Percentiles rank a stretch among this genome's conserved stretches.
phyloP scores from a whole-genome alignment of 1,140 invertebrate genomes.

The Tribolium madens region DNA sequence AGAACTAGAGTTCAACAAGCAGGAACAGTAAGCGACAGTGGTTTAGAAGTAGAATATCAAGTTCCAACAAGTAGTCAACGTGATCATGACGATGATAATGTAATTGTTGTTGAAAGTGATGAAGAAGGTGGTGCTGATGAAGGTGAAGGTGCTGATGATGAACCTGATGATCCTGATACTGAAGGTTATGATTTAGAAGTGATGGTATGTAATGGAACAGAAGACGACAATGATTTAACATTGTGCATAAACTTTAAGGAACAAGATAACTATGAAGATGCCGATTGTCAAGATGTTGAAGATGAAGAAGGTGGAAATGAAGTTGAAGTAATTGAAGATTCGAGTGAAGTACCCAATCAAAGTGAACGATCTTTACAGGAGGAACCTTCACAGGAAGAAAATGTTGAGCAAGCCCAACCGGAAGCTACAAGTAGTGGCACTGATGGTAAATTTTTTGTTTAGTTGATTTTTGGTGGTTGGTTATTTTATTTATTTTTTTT shows the following conservation, averaged over 20 bases:
- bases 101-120: slow-evolving; percentile 80
- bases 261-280: slow-evolving; percentile 65
- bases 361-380: slow-evolving; percentile 61
- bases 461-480: slow-evolving; percentile 18
- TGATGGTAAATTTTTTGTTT: slow-evolving; percentile 60
- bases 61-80: slow-evolving; percentile 86
- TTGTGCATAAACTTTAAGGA: slow-evolving; percentile 53
- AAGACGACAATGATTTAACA: slow-evolving; percentile 17
- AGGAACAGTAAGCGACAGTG: slow-evolving; percentile 68
- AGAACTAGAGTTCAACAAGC: slow-evolving; percentile 63
- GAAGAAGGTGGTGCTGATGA: slow-evolving; percentile 69
- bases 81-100: slow-evolving; percentile 79
- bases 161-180: slow-evolving; percentile 63
- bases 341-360: slow-evolving; percentile 73
- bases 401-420: slow-evolving; percentile 65
- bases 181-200: slow-evolving; percentile 65
- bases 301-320: slow-evolving; percentile 73
- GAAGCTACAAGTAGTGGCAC: slow-evolving; percentile 72
- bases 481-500: background rate
- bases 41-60: slow-evolving; percentile 78
- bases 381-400: slow-evolving; percentile 56
- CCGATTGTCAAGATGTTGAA: slow-evolving; percentile 66
- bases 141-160: slow-evolving; percentile 65
- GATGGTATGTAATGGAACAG: slow-evolving; percentile 50
- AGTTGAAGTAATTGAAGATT: slow-evolving; percentile 76